phyloP scores from a whole-genome alignment of 2,113 vertebrate species.

The Spheniscus mendiculus region DNA sequence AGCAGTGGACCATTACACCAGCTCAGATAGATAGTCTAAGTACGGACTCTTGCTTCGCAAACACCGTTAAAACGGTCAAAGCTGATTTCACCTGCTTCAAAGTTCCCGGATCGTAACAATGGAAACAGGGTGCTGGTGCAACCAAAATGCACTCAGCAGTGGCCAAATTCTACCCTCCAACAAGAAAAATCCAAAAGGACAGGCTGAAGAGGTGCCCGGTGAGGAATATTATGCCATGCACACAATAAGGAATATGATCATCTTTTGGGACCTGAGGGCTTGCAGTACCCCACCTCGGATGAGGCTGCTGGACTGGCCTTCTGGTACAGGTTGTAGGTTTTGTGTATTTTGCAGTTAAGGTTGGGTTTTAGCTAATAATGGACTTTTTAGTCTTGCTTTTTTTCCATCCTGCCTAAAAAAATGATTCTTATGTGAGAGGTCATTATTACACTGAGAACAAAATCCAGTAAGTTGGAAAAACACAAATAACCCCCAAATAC shows the following conservation, averaged over 20 bases:
- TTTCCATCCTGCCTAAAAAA: background rate
- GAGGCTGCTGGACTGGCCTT: background rate
- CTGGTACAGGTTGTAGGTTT: background rate
- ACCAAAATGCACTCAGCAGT: background rate
- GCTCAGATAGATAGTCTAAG: background rate
- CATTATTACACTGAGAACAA: background rate
- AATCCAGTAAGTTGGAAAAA: background rate
- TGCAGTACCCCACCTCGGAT: fast-evolving
- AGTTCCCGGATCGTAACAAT: fast-evolving
- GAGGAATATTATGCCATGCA: background rate
- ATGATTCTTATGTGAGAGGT: background rate
- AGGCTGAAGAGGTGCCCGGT: background rate
- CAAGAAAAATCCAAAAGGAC: background rate
- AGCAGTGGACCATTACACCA: background rate
- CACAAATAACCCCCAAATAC: background rate
- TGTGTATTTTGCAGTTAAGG: background rate
- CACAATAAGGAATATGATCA: fast-evolving
- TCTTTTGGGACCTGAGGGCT: background rate
- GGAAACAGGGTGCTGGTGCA: background rate
- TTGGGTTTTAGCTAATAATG: background rate
- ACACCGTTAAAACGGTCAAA: background rate
- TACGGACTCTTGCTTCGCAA: background rate
- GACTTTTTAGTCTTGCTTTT: background rate
- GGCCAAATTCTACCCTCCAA: background rate
- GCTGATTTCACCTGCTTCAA: background rate